Evolutionary conservation across 2,113 vertebrate genomes (phyloP), one percentile per base, ranked within the genome.

Genomic region (Mesoclemmys tuberculata): DNA sequence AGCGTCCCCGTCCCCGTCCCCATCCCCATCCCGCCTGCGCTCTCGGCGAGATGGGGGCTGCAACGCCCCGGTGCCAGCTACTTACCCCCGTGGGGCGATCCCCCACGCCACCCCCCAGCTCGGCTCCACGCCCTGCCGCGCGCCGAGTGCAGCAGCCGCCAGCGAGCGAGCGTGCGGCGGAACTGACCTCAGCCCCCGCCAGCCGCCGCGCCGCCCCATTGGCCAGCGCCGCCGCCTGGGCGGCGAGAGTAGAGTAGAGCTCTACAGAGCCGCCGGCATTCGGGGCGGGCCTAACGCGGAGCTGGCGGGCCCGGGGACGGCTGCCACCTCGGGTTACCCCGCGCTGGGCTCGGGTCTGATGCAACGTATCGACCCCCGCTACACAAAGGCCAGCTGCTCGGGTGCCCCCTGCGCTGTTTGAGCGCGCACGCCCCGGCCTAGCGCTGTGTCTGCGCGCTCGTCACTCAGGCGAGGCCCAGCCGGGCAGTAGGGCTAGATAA

Each of bases 241-340:
- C 79, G 80, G 92, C 82, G 41, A n/a, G 48, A 55, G 46, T 91
- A 58, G 61, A 38, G 92, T 95, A 95, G 97, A 95, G 91, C 90
- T 96, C 94, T 94, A 95, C 94, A 5, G 87, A 31, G 48, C 51
- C 3, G 41, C 4, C 12, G 38, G 68, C n/a, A 16, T n/a, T 46
- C 55, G 44, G 41, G 52, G 46, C 46, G 5, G 46, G 46, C 46
- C 46, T 6, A 46, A 46, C 2, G 5, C 16, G 19, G 46, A 10
- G 61, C 0, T 3, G 48, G 54, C 18, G 21, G 29, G 7, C 0
- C 49, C 10, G 49, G 49, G 51, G 2, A 18, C 13, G 14, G 0
- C 1, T 52, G 38, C 41, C 10, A 31, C 44, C 26, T 18, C 11
- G 44, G 8, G 14, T 27, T 49, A 27, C 24, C 16, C 27, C 4